phyloP scores from a whole-genome alignment of 2,797 vertebrate species.

The Lycodopsis pacificus region DNA sequence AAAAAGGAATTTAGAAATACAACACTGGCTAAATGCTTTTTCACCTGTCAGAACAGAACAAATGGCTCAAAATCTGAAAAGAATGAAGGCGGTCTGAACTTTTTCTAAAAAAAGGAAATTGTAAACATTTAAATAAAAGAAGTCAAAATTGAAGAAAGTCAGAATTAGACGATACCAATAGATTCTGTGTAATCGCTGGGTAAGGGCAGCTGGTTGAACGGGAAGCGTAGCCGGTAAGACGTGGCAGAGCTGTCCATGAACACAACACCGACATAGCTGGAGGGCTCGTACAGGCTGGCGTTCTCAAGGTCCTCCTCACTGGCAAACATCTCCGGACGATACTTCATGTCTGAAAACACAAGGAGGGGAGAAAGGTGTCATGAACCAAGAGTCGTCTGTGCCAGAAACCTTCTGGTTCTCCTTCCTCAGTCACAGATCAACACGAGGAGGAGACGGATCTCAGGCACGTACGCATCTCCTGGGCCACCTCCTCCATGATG shows the following conservation, averaged over 20 bases:
- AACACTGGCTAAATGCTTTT: too few relatives aligned
- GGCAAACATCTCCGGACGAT: slow-evolving; percentile 83
- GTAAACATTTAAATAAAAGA: too few relatives aligned
- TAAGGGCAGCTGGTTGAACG: slow-evolving; percentile 80
- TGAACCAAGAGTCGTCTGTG: not conserved
- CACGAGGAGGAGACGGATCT: not conserved
- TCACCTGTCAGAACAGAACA: too few relatives aligned
- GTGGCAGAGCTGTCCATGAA: slow-evolving; percentile 85
- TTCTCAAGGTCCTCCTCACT: slow-evolving; percentile 91
- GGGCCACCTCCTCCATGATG: slow-evolving; percentile 92
- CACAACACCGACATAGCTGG: slow-evolving; percentile 89
- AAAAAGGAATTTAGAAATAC: too few relatives aligned
- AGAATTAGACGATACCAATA: slow-evolving; percentile 68
- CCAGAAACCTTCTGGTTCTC: too few relatives aligned
- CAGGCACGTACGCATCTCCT: slow-evolving; percentile 77
- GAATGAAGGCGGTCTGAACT: not conserved
- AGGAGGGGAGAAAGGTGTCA: not conserved
- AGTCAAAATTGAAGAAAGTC: not conserved
- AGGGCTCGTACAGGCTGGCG: slow-evolving; percentile 86
- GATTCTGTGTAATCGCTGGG: slow-evolving; percentile 85
- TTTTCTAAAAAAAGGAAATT: not conserved
- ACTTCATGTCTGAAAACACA: slow-evolving; percentile 70
- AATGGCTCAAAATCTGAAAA: not conserved
- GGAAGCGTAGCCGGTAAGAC: slow-evolving; percentile 92
- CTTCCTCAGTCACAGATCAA: not conserved